A percentile compares a stretch with the other conserved stretches of the same genome.
Conservation (phyloP, 2,113 vertebrate genomes). For the Axis porcinus region DNA sequence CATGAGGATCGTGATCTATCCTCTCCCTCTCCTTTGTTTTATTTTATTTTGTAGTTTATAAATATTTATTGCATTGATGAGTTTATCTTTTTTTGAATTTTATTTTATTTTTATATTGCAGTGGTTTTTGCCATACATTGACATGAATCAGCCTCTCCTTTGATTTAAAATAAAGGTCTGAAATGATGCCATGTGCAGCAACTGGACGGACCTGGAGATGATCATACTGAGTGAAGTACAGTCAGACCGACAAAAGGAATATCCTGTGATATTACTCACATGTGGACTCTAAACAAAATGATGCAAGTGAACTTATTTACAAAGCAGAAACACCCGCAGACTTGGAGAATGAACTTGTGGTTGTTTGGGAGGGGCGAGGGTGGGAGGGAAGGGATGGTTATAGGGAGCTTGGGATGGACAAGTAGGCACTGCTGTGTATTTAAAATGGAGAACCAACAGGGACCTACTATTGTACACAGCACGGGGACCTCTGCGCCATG, state of each 20-base stretch:
- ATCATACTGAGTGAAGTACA: neutral
- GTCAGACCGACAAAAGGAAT: neutral
- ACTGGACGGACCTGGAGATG: neutral
- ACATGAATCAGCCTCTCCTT: neutral
- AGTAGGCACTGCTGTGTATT: fast-evolving
- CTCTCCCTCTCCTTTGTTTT: neutral
- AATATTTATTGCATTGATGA: no score
- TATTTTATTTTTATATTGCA: no score
- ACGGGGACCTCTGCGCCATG: fast-evolving
- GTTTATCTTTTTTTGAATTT: no score
- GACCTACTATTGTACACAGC: fast-evolving
- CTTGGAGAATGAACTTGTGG: fast-evolving
- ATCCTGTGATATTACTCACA: neutral
- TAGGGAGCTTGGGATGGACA: neutral
- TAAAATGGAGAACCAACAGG: neutral
- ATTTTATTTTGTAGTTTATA: no score
- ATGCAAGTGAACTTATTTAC: neutral
- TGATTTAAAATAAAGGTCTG: neutral
- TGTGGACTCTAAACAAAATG: neutral
- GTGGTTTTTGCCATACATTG: no score
- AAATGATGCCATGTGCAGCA: neutral
- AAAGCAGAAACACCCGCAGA: neutral
- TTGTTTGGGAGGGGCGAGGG: neutral
- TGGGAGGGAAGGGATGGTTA: neutral
- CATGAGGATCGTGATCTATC: neutral